Base-by-base conservation (phyloP, 2,888 invertebrate species). In the Drosophila picticornis region DNA sequence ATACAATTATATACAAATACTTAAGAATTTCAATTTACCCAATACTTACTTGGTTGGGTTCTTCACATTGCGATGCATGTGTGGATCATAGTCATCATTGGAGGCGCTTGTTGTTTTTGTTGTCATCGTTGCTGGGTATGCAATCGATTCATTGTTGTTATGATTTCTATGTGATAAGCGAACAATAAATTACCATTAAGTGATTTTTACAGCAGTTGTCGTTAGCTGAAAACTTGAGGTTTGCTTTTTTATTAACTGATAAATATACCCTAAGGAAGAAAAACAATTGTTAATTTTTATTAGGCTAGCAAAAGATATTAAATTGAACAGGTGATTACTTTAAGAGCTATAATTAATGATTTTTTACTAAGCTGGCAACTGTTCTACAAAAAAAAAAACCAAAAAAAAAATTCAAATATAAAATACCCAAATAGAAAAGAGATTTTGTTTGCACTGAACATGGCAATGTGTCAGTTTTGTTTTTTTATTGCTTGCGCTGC, bases 11-110 rank as follows among this genome's bases (percentile, higher is more conserved):
- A 32, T 6, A 16, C 25, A 32, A 48, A 40, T 4, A 6, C 11
- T n/a, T 13, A 27, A 11, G 11, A 19, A 5, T 55, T n/a, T n/a
- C 4, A 6, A 25, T 19, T 11, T 10, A 22, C n/a, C 32, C 13
- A 7, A 27, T 72, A 93, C 94, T 94, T 93, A 95, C 94, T 95
- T 95, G 50, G 97, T 97, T 53, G 97, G 96, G 93, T 97, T 96
- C 62, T 95, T 94, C 76, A 96, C 94, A 91, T 96, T 96, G 75
- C 97, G 94, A 92, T 97, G 96, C 88, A 96, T 95, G 91, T 97
- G 97, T 7, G 97, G 97, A 93, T 97, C 95, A 64, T 97, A 97
- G 74, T 96, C 96, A 87, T 96, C 88, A 22, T 59, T 71, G 29
- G 55, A 31, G 19, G 48, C 53, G 34, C 48, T 34, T 29, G 22